Evolutionary conservation across 2,888 invertebrate species (phyloP).

Genomic region (Ephialtes manifestator): DNA sequence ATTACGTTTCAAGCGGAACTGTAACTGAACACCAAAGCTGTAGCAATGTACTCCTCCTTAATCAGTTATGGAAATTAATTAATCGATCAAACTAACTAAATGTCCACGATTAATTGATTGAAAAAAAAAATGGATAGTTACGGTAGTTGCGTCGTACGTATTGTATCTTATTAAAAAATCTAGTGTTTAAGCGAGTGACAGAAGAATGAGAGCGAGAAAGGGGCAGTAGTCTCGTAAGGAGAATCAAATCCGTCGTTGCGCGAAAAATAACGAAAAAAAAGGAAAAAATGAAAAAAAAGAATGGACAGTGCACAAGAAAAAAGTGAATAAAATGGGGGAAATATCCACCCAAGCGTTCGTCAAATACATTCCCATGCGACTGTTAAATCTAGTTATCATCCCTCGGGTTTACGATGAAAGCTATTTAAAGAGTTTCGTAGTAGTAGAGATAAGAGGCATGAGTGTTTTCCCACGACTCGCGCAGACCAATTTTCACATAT

Average conservation of each 20-base stretch:
- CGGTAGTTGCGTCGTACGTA: conserved; percentile 61
- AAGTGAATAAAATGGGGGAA: conserved; percentile 5
- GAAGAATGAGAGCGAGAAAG: conserved; percentile 38
- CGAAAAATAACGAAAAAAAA: conserved; percentile 45
- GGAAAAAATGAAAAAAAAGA: conserved; percentile 7
- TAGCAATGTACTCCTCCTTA: conserved; percentile 79
- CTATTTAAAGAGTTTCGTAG: conserved; percentile 60
- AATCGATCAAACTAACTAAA: conserved; percentile 71
- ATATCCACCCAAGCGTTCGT: conserved; percentile 41
- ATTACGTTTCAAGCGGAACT: conserved; percentile 78
- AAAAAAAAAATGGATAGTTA: conserved; percentile 58
- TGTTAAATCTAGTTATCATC: conserved; percentile 55
- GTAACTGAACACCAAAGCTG: conserved; percentile 85
- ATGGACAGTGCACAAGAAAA: not conserved
- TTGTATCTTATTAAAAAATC: conserved; percentile 52
- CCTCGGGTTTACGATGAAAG: conserved; percentile 49
- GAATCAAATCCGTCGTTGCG: conserved; percentile 71
- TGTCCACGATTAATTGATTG: conserved; percentile 69
- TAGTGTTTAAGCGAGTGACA: conserved; percentile 59
- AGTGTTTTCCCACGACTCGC: conserved; percentile 68
- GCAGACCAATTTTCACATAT: conserved; percentile 70
- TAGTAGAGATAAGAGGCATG: conserved; percentile 64
- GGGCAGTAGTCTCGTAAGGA: conserved; percentile 53
- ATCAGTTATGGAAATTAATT: conserved; percentile 69
- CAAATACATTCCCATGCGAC: conserved; percentile 59